Conservation (phyloP, 2,888 invertebrate genomes). For the Xestobium rufovillosum region DNA sequence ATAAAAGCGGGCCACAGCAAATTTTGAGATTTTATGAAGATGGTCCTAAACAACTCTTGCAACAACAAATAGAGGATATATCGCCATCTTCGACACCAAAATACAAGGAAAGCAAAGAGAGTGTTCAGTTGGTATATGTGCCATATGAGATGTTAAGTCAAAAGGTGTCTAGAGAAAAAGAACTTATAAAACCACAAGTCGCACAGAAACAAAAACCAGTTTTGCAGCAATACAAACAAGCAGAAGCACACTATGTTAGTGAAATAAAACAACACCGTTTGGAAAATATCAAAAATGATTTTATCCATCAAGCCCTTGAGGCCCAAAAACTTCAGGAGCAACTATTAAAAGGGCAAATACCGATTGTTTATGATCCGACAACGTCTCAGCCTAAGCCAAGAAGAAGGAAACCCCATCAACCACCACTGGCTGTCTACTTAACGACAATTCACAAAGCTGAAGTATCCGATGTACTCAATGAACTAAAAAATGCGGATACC, state of each 20-base stretch:
- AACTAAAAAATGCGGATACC: conserved; percentile 61
- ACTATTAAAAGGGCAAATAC: conserved; percentile 30
- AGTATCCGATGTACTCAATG: conserved; percentile 62
- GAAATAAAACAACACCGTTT: conserved; percentile 28
- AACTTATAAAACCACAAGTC: conserved; percentile 43
- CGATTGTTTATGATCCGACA: conserved; percentile 37
- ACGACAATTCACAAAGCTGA: conserved; percentile 51
- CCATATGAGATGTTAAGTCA: conserved; percentile 65
- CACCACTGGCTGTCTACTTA: conserved; percentile 75
- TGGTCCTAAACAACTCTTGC: too few relatives aligned
- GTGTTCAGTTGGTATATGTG: conserved; percentile 74
- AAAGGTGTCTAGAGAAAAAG: conserved; percentile 35
- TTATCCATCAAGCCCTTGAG: conserved; percentile 39
- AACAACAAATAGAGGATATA: too few relatives aligned
- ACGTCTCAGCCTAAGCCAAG: conserved; percentile 44
- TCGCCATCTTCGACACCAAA: too few relatives aligned
- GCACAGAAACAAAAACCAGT: conserved; percentile 32
- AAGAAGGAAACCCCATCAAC: conserved; percentile 71
- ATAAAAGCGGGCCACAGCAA: too few relatives aligned
- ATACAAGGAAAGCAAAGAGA: conserved; percentile 47
- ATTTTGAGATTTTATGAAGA: too few relatives aligned
- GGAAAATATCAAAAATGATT: conserved; percentile 40
- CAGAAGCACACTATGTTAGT: conserved; percentile 14
- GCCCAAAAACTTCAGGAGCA: conserved; percentile 39
- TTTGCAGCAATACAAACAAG: conserved; percentile 25